A percentile compares a stretch with the other conserved stretches of the same genome.
phyloP scores from a whole-genome alignment of 2,113 vertebrate species.

The Tetrao urogallus region DNA sequence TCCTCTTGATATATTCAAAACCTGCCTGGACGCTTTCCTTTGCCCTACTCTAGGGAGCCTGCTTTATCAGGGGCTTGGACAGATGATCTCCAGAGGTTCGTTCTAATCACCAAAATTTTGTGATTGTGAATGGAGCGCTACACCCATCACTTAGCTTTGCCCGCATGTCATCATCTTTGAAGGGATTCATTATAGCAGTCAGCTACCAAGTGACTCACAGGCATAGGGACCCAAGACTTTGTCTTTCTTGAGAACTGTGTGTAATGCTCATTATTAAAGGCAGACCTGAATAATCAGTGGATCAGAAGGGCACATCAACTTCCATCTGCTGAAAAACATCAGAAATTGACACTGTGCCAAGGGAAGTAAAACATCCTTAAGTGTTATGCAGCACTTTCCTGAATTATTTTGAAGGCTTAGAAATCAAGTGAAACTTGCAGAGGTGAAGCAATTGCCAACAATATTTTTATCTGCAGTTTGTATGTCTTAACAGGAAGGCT shows the following conservation, averaged over 20 bases:
- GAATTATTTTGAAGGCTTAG: not conserved
- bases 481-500: constrained; percentile 50
- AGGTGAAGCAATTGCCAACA: constrained; percentile 38
- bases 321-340: not conserved
- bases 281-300: not conserved
- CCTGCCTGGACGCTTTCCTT: no score
- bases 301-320: not conserved
- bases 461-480: constrained; percentile 71
- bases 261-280: not conserved
- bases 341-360: not conserved
- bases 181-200: not conserved
- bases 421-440: not conserved
- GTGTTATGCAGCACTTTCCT: not conserved
- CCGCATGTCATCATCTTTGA: not conserved
- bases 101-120: no score
- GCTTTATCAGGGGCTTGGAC: no score
- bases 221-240: not conserved
- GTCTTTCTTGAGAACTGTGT: not conserved
- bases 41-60: no score
- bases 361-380: not conserved
- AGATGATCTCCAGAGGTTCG: no score
- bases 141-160: not conserved
- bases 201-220: not conserved
- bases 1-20: no score
- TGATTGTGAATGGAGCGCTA: not conserved